Conservation (phyloP, 35 echinoderm and acorn worm species). For the Stichopus chloronotus region DNA sequence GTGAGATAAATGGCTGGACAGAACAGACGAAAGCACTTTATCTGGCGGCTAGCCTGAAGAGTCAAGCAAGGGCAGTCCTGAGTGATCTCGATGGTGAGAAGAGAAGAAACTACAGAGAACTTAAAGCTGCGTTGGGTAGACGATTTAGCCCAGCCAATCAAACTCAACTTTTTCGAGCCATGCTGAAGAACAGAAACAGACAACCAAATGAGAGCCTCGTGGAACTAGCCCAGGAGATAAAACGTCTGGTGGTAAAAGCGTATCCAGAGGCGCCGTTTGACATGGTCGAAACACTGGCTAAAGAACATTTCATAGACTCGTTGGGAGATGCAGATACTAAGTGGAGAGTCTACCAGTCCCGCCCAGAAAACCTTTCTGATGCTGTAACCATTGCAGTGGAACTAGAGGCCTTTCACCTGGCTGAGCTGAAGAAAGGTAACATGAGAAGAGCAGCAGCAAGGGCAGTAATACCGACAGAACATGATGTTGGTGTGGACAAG, state of each 20-base stretch:
- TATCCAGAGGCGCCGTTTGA: too few relatives aligned
- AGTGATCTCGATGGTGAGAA: slow-evolving; percentile 28
- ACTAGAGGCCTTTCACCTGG: slow-evolving; percentile 52
- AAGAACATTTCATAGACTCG: slow-evolving; percentile 34
- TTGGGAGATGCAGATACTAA: background rate
- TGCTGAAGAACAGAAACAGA: slow-evolving; percentile 58
- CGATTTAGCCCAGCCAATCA: slow-evolving; percentile 60
- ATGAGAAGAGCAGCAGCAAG: background rate
- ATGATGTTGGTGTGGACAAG: background rate
- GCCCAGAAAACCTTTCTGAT: slow-evolving; percentile 22
- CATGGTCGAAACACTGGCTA: slow-evolving; percentile 29
- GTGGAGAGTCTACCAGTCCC: slow-evolving; percentile 49
- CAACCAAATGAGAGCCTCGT: slow-evolving; percentile 37
- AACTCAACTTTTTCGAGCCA: slow-evolving; percentile 51
- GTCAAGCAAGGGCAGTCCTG: slow-evolving; percentile 40
- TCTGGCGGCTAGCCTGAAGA: slow-evolving; percentile 36
- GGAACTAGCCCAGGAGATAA: background rate
- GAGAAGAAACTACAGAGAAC: background rate
- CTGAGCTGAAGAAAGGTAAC: slow-evolving; percentile 35
- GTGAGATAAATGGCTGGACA: slow-evolving; percentile 50
- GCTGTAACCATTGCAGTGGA: slow-evolving; percentile 34
- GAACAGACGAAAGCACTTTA: slow-evolving; percentile 25
- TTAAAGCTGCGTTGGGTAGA: slow-evolving; percentile 18
- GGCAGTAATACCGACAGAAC: background rate
- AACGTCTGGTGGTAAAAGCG: background rate